These are phyloP conservation scores for Steatornis caripensis DNA, from an alignment of 2,113 vertebrate species.

Conservation along the genomic window DNA sequence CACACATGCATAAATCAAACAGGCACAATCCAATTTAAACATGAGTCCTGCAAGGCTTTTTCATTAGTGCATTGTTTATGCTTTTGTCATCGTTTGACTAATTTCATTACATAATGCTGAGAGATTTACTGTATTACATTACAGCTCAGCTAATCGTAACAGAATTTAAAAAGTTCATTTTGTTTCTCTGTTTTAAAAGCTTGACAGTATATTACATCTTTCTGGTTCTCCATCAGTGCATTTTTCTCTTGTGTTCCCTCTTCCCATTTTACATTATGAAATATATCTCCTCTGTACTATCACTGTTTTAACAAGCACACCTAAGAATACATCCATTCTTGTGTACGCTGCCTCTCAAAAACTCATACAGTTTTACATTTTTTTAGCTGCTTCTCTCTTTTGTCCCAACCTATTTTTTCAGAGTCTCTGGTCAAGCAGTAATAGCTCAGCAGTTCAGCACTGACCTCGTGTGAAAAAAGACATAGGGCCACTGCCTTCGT, in stretches of 20 bases:
- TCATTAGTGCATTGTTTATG: conserved; percentile 44
- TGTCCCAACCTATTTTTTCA: not conserved
- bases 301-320: not conserved
- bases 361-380: not conserved
- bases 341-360: not conserved
- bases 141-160: conserved; percentile 10
- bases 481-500: rapidly evolving
- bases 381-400: not conserved
- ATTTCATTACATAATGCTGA: conserved; percentile 41
- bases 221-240: not conserved
- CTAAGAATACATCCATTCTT: not conserved
- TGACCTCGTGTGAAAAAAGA: not conserved
- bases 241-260: not conserved
- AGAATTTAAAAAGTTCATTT: conserved; percentile 37
- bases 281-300: rapidly evolving
- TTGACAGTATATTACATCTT: not conserved
- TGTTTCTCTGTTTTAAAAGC: not conserved
- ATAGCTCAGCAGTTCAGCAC: not conserved
- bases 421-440: not conserved
- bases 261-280: not conserved
- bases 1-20: conserved; percentile 35
- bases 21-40: conserved; percentile 46
- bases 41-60: conserved; percentile 28
- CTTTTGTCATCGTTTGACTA: conserved; percentile 52
- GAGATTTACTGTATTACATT: conserved; percentile 21